Evolutionary conservation across 2,888 invertebrate genomes (phyloP).

Genomic region (Lypha dubia): DNA sequence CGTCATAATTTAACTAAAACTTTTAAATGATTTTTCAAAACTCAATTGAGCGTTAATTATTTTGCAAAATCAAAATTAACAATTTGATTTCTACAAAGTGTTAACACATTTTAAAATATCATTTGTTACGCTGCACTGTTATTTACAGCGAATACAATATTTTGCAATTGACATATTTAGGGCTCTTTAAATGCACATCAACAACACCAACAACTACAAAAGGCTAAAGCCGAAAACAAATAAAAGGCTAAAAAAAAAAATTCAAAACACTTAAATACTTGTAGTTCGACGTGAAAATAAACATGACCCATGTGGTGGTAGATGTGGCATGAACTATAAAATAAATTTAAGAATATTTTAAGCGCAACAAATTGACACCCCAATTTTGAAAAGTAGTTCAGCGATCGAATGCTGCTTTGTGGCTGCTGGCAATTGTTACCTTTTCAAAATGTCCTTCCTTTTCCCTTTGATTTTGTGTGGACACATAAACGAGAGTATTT

Average conservation of each 20-base stretch:
- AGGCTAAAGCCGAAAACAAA: slow-evolving; percentile 31
- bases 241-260: not conserved
- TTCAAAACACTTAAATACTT: not conserved
- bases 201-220: slow-evolving; percentile 8
- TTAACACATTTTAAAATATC: slow-evolving; percentile 33
- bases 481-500: slow-evolving; percentile 36
- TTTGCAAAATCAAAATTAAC: not conserved
- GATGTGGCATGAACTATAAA: slow-evolving; percentile 36
- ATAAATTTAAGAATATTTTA: slow-evolving; percentile 44
- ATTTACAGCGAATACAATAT: slow-evolving; percentile 59
- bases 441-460: slow-evolving; percentile 50
- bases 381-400: slow-evolving; percentile 58
- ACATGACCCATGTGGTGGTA: slow-evolving; percentile 71
- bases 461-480: too few species aligned
- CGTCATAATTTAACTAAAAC: too few species aligned
- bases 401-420: not conserved
- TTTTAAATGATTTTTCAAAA: not conserved
- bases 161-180: slow-evolving; percentile 63
- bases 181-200: not conserved
- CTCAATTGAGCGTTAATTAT: slow-evolving; percentile 51
- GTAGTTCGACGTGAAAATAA: slow-evolving; percentile 39
- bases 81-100: slow-evolving; percentile 10
- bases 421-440: slow-evolving; percentile 1
- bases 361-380: slow-evolving; percentile 69
- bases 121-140: slow-evolving; percentile 62